These are phyloP conservation scores for Parotia lawesii DNA, from an alignment of 2,113 vertebrate genomes.

Conservation along the genomic window DNA sequence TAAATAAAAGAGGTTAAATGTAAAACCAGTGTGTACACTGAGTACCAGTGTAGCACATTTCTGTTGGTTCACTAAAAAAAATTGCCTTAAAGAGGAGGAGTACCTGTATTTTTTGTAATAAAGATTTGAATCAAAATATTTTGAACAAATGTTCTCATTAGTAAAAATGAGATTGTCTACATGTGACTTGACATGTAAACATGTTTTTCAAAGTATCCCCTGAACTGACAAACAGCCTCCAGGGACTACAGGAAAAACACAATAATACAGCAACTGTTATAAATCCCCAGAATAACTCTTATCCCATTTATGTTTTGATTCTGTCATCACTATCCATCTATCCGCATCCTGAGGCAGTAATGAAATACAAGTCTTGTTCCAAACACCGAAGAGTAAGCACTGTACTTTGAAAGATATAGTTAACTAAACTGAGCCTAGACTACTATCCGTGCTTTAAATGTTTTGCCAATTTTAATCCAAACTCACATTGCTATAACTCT, in stretches of 20 bases:
- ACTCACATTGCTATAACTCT: neutral
- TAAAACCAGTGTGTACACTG: neutral
- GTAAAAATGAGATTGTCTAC: neutral
- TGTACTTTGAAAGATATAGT: neutral
- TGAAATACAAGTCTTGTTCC: slow-evolving; percentile 21
- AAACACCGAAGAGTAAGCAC: neutral
- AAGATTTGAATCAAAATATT: neutral
- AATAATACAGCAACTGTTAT: slow-evolving; percentile 11
- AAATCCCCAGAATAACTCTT: slow-evolving; percentile 26
- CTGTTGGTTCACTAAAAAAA: neutral
- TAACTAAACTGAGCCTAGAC: neutral
- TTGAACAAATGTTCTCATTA: neutral
- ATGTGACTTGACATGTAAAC: neutral
- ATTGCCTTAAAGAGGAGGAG: neutral
- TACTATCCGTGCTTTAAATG: neutral
- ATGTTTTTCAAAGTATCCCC: neutral
- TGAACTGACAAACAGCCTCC: neutral
- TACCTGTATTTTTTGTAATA: neutral
- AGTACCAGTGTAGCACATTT: neutral
- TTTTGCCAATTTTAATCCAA: neutral
- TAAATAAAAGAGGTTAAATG: neutral
- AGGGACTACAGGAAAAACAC: neutral
- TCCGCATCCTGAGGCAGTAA: slow-evolving; percentile 12
- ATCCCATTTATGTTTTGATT: slow-evolving; percentile 36
- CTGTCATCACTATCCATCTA: slow-evolving; percentile 16